Evolutionary conservation across 2,797 vertebrate genomes (phyloP).

Genomic region (Remorina albescens): DNA sequence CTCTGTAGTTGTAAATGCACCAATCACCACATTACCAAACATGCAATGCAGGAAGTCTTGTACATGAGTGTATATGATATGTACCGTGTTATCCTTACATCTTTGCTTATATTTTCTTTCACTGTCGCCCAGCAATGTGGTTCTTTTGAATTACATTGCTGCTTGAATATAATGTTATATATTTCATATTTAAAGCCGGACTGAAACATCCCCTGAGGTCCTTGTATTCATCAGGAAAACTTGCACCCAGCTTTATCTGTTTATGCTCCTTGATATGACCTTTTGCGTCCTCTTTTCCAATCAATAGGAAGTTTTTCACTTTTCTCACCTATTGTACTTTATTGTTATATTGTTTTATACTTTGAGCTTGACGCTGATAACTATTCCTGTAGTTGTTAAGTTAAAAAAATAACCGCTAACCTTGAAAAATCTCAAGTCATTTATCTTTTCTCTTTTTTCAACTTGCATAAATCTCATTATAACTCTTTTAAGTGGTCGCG

Average conservation of each 20-base stretch:
- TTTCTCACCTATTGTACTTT: not conserved
- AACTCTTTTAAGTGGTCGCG: not conserved
- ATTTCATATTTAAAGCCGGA: not conserved
- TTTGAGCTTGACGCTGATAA: not conserved
- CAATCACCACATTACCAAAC: not conserved
- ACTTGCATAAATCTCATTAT: not conserved
- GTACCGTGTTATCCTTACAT: not conserved
- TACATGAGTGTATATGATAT: not conserved
- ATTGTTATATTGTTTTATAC: not conserved
- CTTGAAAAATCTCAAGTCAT: not conserved
- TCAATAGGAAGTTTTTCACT: not conserved
- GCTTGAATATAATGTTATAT: no score
- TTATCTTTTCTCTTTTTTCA: not conserved
- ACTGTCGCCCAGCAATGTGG: not conserved
- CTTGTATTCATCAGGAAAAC: not conserved
- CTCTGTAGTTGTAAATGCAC: not conserved
- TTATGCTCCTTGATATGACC: not conserved
- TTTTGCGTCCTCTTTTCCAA: not conserved
- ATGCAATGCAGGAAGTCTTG: not conserved
- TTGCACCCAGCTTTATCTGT: not conserved
- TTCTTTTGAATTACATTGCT: not conserved
- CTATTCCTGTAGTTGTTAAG: not conserved
- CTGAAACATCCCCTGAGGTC: not conserved
- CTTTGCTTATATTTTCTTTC: not conserved
- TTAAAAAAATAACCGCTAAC: not conserved